phyloP scores from a whole-genome alignment of 2,113 vertebrate species.

The Semnornis frantzii region DNA sequence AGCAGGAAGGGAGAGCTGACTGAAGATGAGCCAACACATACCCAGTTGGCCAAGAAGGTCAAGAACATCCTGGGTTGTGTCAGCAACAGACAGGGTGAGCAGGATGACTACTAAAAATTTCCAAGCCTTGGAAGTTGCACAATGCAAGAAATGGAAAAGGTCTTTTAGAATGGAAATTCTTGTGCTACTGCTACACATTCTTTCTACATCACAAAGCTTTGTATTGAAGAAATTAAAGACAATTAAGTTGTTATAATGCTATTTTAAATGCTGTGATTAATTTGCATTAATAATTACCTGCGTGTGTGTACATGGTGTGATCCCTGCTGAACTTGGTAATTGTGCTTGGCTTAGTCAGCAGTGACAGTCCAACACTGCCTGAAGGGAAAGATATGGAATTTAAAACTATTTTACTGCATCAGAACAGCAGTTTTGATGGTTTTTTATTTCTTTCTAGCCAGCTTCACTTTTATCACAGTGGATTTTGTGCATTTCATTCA shows the following conservation, averaged over 20 bases:
- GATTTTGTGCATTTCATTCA: neutral
- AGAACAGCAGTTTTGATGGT: neutral
- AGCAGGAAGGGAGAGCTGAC: too few species aligned
- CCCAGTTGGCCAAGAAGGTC: too few species aligned
- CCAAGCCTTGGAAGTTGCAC: neutral
- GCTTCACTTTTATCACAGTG: neutral
- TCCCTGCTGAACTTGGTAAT: neutral
- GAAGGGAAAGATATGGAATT: neutral
- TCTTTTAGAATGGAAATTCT: neutral
- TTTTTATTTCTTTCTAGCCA: neutral
- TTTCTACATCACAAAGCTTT: neutral
- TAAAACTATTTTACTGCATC: neutral
- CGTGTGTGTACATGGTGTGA: neutral
- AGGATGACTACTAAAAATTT: neutral
- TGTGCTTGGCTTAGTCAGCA: neutral
- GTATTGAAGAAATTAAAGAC: neutral
- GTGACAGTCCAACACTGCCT: neutral
- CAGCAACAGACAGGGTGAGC: too few species aligned
- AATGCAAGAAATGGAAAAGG: neutral
- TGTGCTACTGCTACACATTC: neutral
- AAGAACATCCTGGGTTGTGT: too few species aligned
- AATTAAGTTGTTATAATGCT: slow-evolving; percentile 4
- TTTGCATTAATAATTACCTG: slow-evolving; percentile 31
- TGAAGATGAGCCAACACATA: too few species aligned
- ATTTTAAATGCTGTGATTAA: neutral